These are phyloP conservation scores for Thalassaphorura encarpata DNA, from an alignment of 1,140 invertebrate genomes.

Conservation along the genomic window DNA sequence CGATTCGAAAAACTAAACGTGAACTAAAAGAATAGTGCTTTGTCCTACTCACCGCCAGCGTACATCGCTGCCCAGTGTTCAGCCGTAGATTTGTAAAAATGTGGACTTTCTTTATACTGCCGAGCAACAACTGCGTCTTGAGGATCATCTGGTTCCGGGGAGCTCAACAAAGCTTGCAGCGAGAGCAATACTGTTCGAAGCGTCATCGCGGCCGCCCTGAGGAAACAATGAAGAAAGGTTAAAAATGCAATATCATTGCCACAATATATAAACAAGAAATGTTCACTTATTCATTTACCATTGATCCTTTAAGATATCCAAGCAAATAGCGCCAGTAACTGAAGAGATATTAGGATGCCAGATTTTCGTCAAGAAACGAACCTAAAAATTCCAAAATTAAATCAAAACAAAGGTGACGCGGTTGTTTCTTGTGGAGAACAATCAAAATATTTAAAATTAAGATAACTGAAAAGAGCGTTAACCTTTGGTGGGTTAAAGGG, in stretches of 20 bases:
- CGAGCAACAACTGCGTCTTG: slow-evolving; percentile 88
- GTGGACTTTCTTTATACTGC: slow-evolving; percentile 82
- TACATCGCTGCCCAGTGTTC: slow-evolving; percentile 91
- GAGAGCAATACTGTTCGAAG: slow-evolving; percentile 88
- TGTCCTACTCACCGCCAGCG: slow-evolving; percentile 59
- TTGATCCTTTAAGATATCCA: slow-evolving; percentile 99
- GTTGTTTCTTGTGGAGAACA: no score
- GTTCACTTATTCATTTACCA: slow-evolving; percentile 52
- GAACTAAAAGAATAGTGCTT: no score
- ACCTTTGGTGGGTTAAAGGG: slow-evolving; percentile 99
- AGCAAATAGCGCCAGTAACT: slow-evolving; percentile 95
- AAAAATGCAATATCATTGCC: neutral
- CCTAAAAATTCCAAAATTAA: slow-evolving; percentile 43
- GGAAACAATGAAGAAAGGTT: slow-evolving; percentile 8
- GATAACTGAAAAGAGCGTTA: slow-evolving; percentile 30
- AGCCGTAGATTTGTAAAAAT: slow-evolving; percentile 80
- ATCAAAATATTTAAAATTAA: neutral
- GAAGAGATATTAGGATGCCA: slow-evolving; percentile 99
- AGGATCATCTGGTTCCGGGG: slow-evolving; percentile 92
- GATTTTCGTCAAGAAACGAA: slow-evolving; percentile 91
- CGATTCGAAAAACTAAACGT: no score
- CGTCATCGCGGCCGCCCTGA: slow-evolving; percentile 95
- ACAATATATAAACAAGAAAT: neutral
- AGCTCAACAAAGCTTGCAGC: slow-evolving; percentile 79
- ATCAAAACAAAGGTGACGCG: no score